Evolutionary conservation across 2,113 vertebrate genomes (phyloP).

Genomic region (Sylvia atricapilla): DNA sequence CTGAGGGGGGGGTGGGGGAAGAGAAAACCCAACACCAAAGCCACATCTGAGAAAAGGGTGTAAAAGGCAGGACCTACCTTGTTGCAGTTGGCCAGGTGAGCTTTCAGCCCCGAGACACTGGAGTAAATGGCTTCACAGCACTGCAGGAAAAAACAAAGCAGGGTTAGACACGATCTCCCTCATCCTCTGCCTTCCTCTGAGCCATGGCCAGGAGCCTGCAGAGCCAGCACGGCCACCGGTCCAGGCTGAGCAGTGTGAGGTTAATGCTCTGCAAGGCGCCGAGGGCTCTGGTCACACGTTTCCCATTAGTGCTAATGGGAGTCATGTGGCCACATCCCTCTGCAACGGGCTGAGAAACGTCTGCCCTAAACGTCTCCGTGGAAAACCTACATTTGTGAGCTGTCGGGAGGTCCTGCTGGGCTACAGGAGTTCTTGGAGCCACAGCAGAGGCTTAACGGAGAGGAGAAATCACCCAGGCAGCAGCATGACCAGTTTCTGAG

Average conservation of each 20-base stretch:
- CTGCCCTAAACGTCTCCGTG: neutral
- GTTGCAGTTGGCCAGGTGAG: slow-evolving; percentile 95
- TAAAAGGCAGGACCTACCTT: slow-evolving; percentile 77
- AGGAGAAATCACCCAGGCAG: slow-evolving; percentile 35
- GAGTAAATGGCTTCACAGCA: slow-evolving; percentile 97
- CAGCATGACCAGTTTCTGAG: slow-evolving; percentile 31
- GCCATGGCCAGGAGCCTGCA: neutral
- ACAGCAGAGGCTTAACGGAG: neutral
- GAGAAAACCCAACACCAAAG: neutral
- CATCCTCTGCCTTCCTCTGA: neutral
- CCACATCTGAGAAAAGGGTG: neutral
- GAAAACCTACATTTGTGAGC: neutral
- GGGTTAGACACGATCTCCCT: neutral
- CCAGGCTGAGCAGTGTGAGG: neutral
- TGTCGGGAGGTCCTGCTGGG: slow-evolving; percentile 36
- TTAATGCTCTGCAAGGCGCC: neutral
- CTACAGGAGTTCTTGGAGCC: slow-evolving; percentile 46
- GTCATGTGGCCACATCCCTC: slow-evolving; percentile 18
- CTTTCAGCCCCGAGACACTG: slow-evolving; percentile 96
- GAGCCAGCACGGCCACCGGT: neutral
- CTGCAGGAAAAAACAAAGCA: slow-evolving; percentile 67
- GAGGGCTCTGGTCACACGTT: slow-evolving; percentile 38
- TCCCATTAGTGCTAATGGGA: slow-evolving; percentile 51
- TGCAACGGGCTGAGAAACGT: neutral
- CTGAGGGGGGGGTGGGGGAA: neutral